Percentiles rank a stretch among this genome's conserved stretches.
phyloP scores from a whole-genome alignment of 2,888 invertebrate genomes.

The Clunio marinus region DNA sequence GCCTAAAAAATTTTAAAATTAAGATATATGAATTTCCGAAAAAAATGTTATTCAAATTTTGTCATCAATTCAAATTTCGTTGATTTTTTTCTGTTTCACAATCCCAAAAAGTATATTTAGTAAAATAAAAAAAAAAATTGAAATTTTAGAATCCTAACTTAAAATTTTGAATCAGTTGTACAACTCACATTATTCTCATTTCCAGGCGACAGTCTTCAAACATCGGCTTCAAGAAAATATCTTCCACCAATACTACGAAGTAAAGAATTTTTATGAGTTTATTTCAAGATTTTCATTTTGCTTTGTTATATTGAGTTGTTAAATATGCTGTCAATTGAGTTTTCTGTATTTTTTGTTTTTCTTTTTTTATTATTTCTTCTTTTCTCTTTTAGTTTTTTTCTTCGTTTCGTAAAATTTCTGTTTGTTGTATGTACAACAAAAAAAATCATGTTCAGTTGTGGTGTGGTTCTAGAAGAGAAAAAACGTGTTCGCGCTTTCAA shows the following conservation, averaged over 20 bases:
- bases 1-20: too few relatives aligned
- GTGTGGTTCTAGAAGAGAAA: slow-evolving; percentile 27
- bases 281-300: slow-evolving; percentile 37
- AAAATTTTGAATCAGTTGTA: background rate
- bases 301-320: slow-evolving; percentile 35
- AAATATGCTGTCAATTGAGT: slow-evolving; percentile 38
- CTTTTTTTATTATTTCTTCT: slow-evolving; percentile 37
- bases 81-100: too few relatives aligned
- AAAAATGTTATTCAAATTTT: too few relatives aligned
- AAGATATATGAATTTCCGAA: too few relatives aligned
- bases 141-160: background rate
- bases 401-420: slow-evolving; percentile 35
- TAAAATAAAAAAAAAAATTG: background rate
- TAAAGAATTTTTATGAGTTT: slow-evolving; percentile 38
- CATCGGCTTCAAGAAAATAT: too few relatives aligned
- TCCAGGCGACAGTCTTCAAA: too few relatives aligned
- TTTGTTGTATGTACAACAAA: slow-evolving; percentile 35
- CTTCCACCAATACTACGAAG: background rate
- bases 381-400: background rate
- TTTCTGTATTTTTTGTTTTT: slow-evolving; percentile 38
- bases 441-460: slow-evolving; percentile 33
- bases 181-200: too few relatives aligned
- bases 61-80: too few relatives aligned
- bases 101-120: too few relatives aligned
- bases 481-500: background rate